Conservation (phyloP, 2,797 vertebrate species). For the Sylvilagus floridanus region DNA sequence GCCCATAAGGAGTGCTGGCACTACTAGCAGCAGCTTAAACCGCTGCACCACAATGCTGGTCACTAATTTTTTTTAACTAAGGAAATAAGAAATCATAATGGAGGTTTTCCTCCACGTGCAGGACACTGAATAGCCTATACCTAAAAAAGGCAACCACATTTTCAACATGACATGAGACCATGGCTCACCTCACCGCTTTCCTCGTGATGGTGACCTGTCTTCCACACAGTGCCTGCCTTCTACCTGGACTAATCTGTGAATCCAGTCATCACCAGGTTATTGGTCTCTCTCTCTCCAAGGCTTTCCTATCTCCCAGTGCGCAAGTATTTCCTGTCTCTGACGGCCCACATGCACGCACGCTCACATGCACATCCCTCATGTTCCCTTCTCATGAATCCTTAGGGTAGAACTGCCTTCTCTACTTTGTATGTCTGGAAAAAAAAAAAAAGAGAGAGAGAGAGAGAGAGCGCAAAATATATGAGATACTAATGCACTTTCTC, state of each 20-base stretch:
- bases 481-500: conserved; percentile 64
- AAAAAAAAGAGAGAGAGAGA: too few species aligned
- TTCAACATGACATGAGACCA: conserved; percentile 19
- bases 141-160: conserved; percentile 24
- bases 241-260: conserved; percentile 33
- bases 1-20: too few species aligned
- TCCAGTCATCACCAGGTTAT: not conserved
- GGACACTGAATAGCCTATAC: not conserved
- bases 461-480: conserved; percentile 62
- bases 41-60: not conserved
- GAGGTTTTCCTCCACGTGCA: conserved; percentile 30
- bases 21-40: too few species aligned
- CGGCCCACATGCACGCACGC: not conserved
- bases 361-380: not conserved
- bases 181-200: not conserved
- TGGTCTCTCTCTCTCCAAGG: not conserved
- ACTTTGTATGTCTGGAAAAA: conserved; percentile 50
- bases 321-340: conserved; percentile 25
- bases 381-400: conserved; percentile 64
- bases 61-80: not conserved
- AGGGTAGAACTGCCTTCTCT: conserved; percentile 50
- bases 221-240: conserved; percentile 41
- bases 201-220: not conserved
- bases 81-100: conserved; percentile 58
- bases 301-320: conserved; percentile 12